phyloP scores from a whole-genome alignment of 2,113 vertebrate genomes.

The Caretta caretta region DNA sequence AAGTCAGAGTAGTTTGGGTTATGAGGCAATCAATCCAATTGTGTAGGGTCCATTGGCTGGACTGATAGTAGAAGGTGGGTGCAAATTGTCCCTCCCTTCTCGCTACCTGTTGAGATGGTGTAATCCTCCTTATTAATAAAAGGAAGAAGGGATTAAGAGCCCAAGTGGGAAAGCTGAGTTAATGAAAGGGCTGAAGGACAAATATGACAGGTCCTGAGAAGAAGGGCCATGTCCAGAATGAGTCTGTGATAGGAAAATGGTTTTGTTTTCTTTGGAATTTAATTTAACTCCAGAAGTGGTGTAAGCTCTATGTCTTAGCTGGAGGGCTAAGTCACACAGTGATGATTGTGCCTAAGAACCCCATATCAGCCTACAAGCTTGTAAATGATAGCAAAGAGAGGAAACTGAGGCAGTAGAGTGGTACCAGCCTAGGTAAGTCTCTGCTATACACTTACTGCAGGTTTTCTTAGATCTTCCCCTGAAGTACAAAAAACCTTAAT shows the following conservation, averaged over 20 bases:
- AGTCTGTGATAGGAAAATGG: not conserved
- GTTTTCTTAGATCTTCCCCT: too few relatives aligned
- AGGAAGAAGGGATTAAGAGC: not conserved
- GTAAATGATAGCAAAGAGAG: too few relatives aligned
- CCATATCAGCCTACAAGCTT: not conserved
- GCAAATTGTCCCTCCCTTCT: not conserved
- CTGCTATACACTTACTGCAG: not conserved
- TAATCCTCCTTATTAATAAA: not conserved
- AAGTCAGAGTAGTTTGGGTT: too few relatives aligned
- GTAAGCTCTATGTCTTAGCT: not conserved
- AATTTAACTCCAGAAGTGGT: not conserved
- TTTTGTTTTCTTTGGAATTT: not conserved
- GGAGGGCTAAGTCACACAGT: accelerated
- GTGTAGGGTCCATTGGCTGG: not conserved
- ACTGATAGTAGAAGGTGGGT: not conserved
- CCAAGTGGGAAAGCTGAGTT: not conserved
- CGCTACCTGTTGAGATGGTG: not conserved
- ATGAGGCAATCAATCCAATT: not conserved
- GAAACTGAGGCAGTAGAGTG: not conserved
- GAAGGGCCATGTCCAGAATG: not conserved
- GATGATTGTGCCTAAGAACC: not conserved
- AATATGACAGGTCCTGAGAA: not conserved
- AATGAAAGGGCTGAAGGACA: not conserved
- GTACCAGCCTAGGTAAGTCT: not conserved
- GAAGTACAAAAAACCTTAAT: not conserved